Base-by-base conservation (phyloP, 1,140 invertebrate genomes). In the Odontomachus brunneus region DNA sequence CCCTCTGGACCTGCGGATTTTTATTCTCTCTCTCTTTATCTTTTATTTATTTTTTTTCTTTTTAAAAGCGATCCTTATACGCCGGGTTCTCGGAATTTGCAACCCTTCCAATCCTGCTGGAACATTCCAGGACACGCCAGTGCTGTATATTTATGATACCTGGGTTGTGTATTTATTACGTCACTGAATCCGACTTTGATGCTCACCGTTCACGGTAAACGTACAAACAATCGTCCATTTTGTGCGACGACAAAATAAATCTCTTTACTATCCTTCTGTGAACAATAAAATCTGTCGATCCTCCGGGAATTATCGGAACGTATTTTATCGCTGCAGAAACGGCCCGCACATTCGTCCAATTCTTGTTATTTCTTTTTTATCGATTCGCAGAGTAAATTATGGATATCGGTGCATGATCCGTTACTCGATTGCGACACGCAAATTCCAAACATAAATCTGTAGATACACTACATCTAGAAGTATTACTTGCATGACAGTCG, bases 101-200 rank as follows among this genome's bases (percentile, higher is more conserved):
- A 11, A 33, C 12, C 17, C 15, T 69, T 57, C 24, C 22, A 26
- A 33, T 69, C 14, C 22, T 29, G 17, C 11, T 24, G 19, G 19
- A 55, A 80, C 51, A 69, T 59, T 80, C 53, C n/a, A 55, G 22
- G 12, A 38, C 3, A 0, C 14, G 29, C 3, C 19, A 14, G 12
- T 57, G 24, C 26, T 33, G 2, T 65, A 38, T 76, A 76, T 66
- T 53, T 66, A 76, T 22, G 26, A 53, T 53, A 15, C 14, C 5
- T 48, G 44, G 14, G 14, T 24, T 11, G 29, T 38, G 15, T 65
- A 57, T 78, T 26, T 15, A 44, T 80, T 69, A 29, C 48, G 26
- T 76, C 60, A 66, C 1, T 26, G 48, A 76, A 38, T 38, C 22
- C 15, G 19, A 65, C 19, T 76, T 44, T 80, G 7, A 69, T 44